These are phyloP conservation scores for Cebidichthys violaceus DNA, from an alignment of 2,113 vertebrate species.

Conservation along the genomic window DNA sequence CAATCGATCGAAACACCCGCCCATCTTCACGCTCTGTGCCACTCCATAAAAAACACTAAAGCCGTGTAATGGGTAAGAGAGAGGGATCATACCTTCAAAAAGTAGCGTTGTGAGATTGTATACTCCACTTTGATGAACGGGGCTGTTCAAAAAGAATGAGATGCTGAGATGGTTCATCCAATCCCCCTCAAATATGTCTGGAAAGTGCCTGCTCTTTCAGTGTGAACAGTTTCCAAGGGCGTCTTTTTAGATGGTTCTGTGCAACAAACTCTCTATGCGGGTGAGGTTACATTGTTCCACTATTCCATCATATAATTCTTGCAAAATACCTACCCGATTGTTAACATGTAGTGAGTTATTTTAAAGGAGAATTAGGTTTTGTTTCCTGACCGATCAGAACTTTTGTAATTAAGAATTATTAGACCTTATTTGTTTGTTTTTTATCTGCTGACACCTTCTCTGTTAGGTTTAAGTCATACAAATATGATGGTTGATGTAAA, in stretches of 20 bases:
- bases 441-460: background rate
- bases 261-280: background rate
- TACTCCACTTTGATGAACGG: background rate
- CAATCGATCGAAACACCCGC: background rate
- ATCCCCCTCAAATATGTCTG: background rate
- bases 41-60: background rate
- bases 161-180: background rate
- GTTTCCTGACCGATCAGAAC: background rate
- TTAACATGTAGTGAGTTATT: background rate
- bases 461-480: background rate
- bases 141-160: background rate
- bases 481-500: background rate
- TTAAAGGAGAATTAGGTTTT: background rate
- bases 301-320: background rate
- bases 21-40: background rate
- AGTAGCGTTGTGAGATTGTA: background rate
- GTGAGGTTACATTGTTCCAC: background rate
- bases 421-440: background rate
- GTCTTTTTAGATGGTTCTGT: background rate
- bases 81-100: background rate
- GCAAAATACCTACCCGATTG: background rate
- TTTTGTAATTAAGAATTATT: background rate
- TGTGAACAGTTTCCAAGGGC: background rate
- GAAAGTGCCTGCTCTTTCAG: background rate
- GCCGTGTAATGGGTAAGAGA: background rate